Percentiles rank a stretch among this genome's conserved stretches.
Conservation (phyloP, 1,140 invertebrate species). For the Micrasema longulum region DNA sequence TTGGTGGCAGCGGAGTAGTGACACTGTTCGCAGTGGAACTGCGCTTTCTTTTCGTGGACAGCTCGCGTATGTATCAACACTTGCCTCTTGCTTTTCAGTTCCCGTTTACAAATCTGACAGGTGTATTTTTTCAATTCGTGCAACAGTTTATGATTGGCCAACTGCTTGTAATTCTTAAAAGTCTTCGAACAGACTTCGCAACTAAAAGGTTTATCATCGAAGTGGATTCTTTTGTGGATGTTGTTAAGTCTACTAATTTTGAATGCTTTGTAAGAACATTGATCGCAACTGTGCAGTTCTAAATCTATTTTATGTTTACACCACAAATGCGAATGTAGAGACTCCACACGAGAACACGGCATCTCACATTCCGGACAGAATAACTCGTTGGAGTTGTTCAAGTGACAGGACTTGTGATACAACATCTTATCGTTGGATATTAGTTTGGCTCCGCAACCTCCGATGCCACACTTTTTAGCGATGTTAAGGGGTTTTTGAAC, state of each 20-base stretch:
- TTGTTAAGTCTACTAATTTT: conserved; percentile 74
- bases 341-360: conserved; percentile 69
- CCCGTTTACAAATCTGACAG: conserved; percentile 74
- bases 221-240: conserved; percentile 78
- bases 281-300: conserved; percentile 78
- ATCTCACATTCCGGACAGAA: conserved; percentile 76
- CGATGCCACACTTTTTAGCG: conserved; percentile 56
- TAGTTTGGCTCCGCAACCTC: conserved; percentile 59
- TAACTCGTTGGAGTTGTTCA: conserved; percentile 66
- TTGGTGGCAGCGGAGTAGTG: conserved; percentile 75
- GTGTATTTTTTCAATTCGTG: conserved; percentile 65
- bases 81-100: conserved; percentile 71
- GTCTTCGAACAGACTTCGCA: conserved; percentile 79
- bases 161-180: conserved; percentile 82
- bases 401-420: conserved; percentile 75
- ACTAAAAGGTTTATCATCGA: conserved; percentile 71
- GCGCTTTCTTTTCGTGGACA: conserved; percentile 77
- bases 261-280: conserved; percentile 74
- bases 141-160: conserved; percentile 73
- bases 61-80: conserved; percentile 73
- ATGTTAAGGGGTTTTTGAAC: background rate
- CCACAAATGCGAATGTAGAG: conserved; percentile 83
- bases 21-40: conserved; percentile 79
- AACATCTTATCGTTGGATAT: conserved; percentile 63
- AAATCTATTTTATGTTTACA: conserved; percentile 79